These are phyloP conservation scores for Schmidtea mediterranea DNA, from an alignment of 1,140 invertebrate species.

Conservation along the genomic window DNA sequence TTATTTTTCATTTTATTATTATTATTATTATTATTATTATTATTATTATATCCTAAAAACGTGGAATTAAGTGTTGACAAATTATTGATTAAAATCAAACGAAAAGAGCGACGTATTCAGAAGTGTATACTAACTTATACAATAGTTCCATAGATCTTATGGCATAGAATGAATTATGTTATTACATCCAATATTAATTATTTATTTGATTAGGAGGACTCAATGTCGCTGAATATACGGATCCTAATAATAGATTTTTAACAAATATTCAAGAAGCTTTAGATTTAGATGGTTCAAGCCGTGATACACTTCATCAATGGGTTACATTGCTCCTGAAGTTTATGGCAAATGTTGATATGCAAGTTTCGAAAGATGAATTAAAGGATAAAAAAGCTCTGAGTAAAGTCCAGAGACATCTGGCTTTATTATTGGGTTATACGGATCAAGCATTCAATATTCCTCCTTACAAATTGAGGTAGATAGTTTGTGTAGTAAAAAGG, in stretches of 20 bases:
- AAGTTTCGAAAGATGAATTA: slow-evolving; percentile 9
- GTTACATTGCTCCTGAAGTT: slow-evolving; percentile 81
- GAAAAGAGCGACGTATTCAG: too few relatives aligned
- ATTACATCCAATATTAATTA: too few relatives aligned
- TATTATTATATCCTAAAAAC: too few relatives aligned
- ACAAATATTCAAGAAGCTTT: slow-evolving; percentile 39
- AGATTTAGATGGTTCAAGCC: slow-evolving; percentile 70
- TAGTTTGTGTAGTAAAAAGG: background rate
- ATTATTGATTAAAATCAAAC: too few relatives aligned
- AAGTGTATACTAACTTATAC: too few relatives aligned
- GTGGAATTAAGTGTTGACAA: too few relatives aligned
- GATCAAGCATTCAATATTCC: slow-evolving; percentile 64
- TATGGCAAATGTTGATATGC: slow-evolving; percentile 11
- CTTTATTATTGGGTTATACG: slow-evolving; percentile 62
- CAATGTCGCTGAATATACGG: slow-evolving; percentile 25
- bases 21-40: too few relatives aligned
- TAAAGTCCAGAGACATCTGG: slow-evolving; percentile 66
- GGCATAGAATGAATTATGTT: too few relatives aligned
- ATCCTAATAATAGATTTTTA: slow-evolving; percentile 33
- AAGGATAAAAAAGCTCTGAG: slow-evolving; percentile 32
- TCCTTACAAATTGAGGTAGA: slow-evolving; percentile 52
- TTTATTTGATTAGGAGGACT: background rate
- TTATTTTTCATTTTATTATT: too few relatives aligned
- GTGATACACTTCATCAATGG: slow-evolving; percentile 76
- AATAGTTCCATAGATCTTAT: too few relatives aligned